Base-by-base conservation (phyloP, 2,113 vertebrate genomes). In the Grallaria varia region DNA sequence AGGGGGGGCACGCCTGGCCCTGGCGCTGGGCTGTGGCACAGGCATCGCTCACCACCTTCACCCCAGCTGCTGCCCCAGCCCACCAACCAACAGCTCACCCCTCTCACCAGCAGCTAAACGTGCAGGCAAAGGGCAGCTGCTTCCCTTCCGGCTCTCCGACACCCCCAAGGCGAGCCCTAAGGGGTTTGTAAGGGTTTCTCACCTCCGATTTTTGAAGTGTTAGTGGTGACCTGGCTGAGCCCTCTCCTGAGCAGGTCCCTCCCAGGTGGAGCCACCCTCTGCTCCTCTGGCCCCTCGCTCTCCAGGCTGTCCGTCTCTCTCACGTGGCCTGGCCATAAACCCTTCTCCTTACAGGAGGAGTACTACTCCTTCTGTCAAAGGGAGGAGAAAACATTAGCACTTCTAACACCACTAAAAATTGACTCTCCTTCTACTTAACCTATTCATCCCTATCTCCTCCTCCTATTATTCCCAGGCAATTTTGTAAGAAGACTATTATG, bases 401-500 rank as follows among this genome's bases (percentile, higher is more conserved):
- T 87, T 27, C 95, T 44, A 94, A 69, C 82, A 62, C 4, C 37
- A 73, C 82, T 88, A 56, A 92, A 95, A 92, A 94, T 49, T 76
- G 85, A 90, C 79, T 62, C 59, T 88, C 83, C 79, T 73, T 76
- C 82, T 87, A 69, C 92, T 95, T 93, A 93, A 93, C 92, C 90
- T 94, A 31, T 71, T 80, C 92, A 80, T 90, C 92, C 82, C 59
- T 68, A 73, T 77, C 90, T 95, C 76, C 79, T 96, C 86, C 83
- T 93, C 68, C 86, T 87, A 63, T 95, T 93, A 95, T 96, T 92
- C 77, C 90, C 59, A 59, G 84, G 96, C 94, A 96, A 96, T 95
- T 95, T 92, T 86, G 72, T 60, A 50, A 67, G 86, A 77, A 69
- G 76, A 90, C 90, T 89, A 95, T 96, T 96, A 97, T 92, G 95